Base-by-base conservation (phyloP, 1,140 invertebrate species). In the Mercenaria mercenaria region DNA sequence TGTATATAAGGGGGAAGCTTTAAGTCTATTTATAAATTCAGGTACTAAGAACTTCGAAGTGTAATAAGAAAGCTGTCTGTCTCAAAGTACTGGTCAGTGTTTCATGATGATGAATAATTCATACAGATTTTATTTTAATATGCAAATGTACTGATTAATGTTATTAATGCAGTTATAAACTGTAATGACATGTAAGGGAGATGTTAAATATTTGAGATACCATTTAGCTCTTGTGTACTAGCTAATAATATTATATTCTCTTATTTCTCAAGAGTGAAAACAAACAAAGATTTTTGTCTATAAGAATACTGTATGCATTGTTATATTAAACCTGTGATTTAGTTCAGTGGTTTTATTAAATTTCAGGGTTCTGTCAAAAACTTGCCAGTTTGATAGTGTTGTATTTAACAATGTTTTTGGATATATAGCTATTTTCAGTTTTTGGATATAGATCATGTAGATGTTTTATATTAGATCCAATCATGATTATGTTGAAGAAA, bases 231-330 rank as follows among this genome's bases (percentile, higher is more conserved):
- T 56, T 29, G 4, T 72, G 67, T 72, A 37, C 67, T 1, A 72
- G 67, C 34, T 72, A 72, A 72, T 72, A n/a, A n/a, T n/a, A n/a
- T n/a, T n/a, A n/a, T n/a, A 72, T 39, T 39, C 34, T 72, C 34
- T 2, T 39, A 39, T 37, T 37, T 72, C 34, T 72, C 18, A 18
- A 72, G 67, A 26, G 15, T 72, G 3, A 72, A 72, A 72, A 41
- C 67, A 72, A 72, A 72, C 67, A 64, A 29, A 8, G 26, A 29
- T 8, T 29, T 26, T 64, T 64, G 26, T n/a, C 20, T n/a, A 64
- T 64, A 64, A 29, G 59, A 64, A 29, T 29, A n/a, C n/a, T 29
- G 15, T 64, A 29, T 8, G 29, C 26, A 29, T 64, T 29, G 0
- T 4, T 64, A 64, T n/a, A 64, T 29, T 10, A 29, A 26, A 64